Percentiles rank a stretch among this genome's conserved stretches.
Conservation (phyloP, 2,888 invertebrate genomes). For the Caenorhabditis drosophilae region DNA sequence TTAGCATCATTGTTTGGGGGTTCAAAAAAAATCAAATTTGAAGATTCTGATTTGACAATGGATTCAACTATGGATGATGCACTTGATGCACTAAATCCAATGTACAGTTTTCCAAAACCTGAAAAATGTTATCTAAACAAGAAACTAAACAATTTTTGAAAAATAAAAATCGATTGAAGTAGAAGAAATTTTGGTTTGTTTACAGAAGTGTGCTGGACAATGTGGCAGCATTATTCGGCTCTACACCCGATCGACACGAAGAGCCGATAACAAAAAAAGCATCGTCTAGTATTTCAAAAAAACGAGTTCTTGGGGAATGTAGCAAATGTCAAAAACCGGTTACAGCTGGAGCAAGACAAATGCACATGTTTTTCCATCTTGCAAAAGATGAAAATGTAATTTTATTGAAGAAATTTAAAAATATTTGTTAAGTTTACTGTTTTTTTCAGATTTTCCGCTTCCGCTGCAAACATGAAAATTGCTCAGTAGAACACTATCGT, state of each 20-base stretch:
- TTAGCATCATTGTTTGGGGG: slow-evolving; percentile 26
- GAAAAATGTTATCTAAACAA: neutral
- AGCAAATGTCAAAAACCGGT: slow-evolving; percentile 66
- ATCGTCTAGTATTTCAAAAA: slow-evolving; percentile 52
- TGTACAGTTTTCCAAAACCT: slow-evolving; percentile 18
- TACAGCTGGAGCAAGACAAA: slow-evolving; percentile 67
- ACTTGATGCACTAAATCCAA: slow-evolving; percentile 44
- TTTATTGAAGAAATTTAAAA: neutral
- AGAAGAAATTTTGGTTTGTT: neutral
- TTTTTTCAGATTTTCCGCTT: slow-evolving; percentile 64
- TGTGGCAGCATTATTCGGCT: slow-evolving; percentile 53
- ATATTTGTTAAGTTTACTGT: neutral
- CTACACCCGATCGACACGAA: slow-evolving; percentile 28
- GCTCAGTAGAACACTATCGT: slow-evolving; percentile 66
- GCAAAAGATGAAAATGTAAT: slow-evolving; percentile 61
- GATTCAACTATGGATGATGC: slow-evolving; percentile 27
- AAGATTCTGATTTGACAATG: slow-evolving; percentile 10
- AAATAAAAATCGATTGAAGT: no score
- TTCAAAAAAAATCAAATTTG: slow-evolving; percentile 35
- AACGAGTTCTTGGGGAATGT: slow-evolving; percentile 67
- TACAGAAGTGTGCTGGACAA: slow-evolving; percentile 51
- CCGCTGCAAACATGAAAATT: slow-evolving; percentile 63
- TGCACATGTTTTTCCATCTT: slow-evolving; percentile 69
- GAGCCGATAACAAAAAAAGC: slow-evolving; percentile 32
- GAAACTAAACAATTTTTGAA: neutral